Base-by-base conservation (phyloP, 2,888 invertebrate species). In the Spatulosminthurus flaviceps region DNA sequence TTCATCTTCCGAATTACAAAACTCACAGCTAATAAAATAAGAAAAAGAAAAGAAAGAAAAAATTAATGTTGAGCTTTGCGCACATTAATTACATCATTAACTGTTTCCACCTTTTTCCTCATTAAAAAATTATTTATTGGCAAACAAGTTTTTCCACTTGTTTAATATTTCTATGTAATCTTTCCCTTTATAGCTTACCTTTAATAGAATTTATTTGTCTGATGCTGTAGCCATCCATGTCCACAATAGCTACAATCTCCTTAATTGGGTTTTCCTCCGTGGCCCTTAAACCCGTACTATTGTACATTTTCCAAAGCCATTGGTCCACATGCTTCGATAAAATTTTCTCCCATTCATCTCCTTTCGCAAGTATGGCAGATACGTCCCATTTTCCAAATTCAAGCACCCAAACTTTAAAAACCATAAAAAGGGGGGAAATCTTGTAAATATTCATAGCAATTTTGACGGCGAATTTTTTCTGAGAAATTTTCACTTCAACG, bases 351-450 rank as follows among this genome's bases (percentile, higher is more conserved):
- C 64, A 21, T 7, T 64, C 64, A 4, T 64, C 26, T 21, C 64
- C 64, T 26, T 16, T 64, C 4, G 11, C 64, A 11, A 64, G 1
- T 13, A 26, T 1, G 7, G 24, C 21, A 11, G 19, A 24, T 5
- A 64, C n/a, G 24, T 64, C 64, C 64, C 64, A 64, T 64, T 64
- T 64, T n/a, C 64, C 64, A 24, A 64, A 64, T 64, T 64, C 64
- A 11, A 64, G 64, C 2, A 64, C 24, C 64, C 64, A 64, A 64
- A 64, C 64, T 64, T 24, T 24, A 64, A 4, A 51, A 2, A 51
- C 13, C 7, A 41, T 9, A 41, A 7, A 13, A 51, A 51, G 19
- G 51, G 9, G 4, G 34, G 4, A 34, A 34, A 34, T n/a, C n/a
- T n/a, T n/a, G n/a, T n/a, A 34, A 34, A 34, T 34, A 34, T 34